Conservation (phyloP, 2,113 vertebrate genomes). For the Channa maculata region DNA sequence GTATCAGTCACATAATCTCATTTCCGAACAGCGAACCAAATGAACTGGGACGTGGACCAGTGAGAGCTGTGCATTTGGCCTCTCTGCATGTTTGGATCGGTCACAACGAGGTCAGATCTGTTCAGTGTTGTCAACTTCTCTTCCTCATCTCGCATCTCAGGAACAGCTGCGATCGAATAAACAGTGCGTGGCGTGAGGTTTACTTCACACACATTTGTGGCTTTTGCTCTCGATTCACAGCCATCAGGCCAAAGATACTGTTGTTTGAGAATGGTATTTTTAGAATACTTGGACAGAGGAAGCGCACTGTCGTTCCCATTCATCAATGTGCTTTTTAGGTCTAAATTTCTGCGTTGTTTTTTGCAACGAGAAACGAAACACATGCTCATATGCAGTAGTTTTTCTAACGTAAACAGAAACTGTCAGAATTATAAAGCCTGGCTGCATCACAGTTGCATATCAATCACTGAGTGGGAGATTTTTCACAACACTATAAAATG, state of each 20-base stretch:
- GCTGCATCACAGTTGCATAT: slow-evolving; percentile 14
- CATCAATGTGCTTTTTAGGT: slow-evolving; percentile 29
- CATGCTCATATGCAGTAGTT: slow-evolving; percentile 3
- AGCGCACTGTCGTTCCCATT: slow-evolving; percentile 9
- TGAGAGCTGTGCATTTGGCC: slow-evolving; percentile 64
- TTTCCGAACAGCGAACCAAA: slow-evolving; percentile 73
- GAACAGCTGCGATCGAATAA: slow-evolving; percentile 77
- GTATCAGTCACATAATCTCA: slow-evolving; percentile 68
- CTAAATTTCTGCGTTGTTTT: slow-evolving; percentile 2
- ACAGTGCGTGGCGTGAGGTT: slow-evolving; percentile 53
- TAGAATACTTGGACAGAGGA: slow-evolving; percentile 41
- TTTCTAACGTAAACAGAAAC: neutral
- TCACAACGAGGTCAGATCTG: slow-evolving; percentile 69
- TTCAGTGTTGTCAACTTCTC: slow-evolving; percentile 37
- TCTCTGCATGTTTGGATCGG: slow-evolving; percentile 59
- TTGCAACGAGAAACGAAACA: slow-evolving; percentile 20
- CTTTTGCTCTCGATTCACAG: slow-evolving; percentile 39
- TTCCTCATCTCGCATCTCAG: slow-evolving; percentile 53
- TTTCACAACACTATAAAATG: neutral
- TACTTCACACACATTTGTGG: slow-evolving; percentile 54
- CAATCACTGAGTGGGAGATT: slow-evolving; percentile 7
- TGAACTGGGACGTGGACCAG: slow-evolving; percentile 54
- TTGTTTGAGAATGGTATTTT: slow-evolving; percentile 61
- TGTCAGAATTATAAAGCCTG: neutral
- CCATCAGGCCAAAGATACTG: slow-evolving; percentile 6